phyloP scores from a whole-genome alignment of 2,888 invertebrate genomes.

The Phasia obesa region DNA sequence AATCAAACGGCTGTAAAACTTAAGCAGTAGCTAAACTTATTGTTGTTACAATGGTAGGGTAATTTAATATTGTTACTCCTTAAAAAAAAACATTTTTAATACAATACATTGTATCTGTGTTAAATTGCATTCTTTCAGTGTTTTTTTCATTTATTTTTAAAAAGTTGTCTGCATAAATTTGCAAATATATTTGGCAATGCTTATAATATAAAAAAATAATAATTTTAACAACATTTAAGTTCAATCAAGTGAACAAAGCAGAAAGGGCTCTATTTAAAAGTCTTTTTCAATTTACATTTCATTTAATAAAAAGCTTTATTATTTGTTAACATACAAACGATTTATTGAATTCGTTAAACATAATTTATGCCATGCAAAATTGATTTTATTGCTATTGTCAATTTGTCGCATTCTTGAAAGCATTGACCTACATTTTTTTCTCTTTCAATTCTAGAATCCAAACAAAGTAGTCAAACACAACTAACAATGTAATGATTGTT shows the following conservation, averaged over 20 bases:
- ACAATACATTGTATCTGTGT: conserved; percentile 40
- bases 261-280: conserved; percentile 11
- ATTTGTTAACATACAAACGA: conserved; percentile 18
- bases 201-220: background rate
- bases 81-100: background rate
- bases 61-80: background rate
- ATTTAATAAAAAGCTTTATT: conserved; percentile 26
- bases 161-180: conserved; percentile 28
- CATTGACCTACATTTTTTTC: conserved; percentile 67
- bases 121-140: conserved; percentile 36
- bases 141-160: conserved; percentile 19
- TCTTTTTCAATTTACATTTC: conserved; percentile 19
- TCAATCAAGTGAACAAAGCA: background rate
- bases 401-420: conserved; percentile 71
- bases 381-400: conserved; percentile 66
- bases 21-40: background rate
- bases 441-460: conserved; percentile 49
- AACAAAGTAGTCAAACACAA: conserved; percentile 30
- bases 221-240: conserved; percentile 10
- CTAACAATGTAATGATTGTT: background rate
- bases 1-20: too few relatives aligned
- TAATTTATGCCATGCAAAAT: conserved; percentile 61
- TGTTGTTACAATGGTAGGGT: background rate
- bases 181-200: conserved; percentile 9
- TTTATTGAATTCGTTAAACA: conserved; percentile 49